Conservation (phyloP, 1,140 invertebrate genomes). For the Drosophila ohnishii region DNA sequence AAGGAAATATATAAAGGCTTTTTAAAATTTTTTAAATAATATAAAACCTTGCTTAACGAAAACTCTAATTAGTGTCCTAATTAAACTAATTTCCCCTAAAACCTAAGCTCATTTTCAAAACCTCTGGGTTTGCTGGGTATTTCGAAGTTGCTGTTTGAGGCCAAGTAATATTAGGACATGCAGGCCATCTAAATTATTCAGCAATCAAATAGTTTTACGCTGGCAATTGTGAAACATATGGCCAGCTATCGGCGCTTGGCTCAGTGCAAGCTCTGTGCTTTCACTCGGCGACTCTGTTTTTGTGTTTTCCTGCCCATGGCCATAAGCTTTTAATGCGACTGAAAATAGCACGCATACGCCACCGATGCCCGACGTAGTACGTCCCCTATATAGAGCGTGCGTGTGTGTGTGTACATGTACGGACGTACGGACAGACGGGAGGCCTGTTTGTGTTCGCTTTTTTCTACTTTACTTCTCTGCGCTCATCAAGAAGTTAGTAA, state of each 20-base stretch:
- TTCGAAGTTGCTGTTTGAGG: background rate
- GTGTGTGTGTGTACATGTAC: background rate
- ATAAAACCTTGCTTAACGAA: background rate
- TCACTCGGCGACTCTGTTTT: conserved; percentile 30
- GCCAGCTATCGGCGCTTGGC: conserved; percentile 36
- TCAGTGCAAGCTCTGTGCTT: conserved; percentile 46
- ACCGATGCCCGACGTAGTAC: conserved; percentile 58
- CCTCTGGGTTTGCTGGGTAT: too few relatives aligned
- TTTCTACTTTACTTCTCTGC: conserved; percentile 19
- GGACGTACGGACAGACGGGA: conserved; percentile 4
- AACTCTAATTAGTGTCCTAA: background rate
- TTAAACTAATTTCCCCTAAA: too few relatives aligned
- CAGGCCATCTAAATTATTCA: conserved; percentile 26
- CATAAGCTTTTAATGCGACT: conserved; percentile 73
- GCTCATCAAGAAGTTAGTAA: conserved; percentile 72
- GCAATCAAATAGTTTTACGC: conserved; percentile 12
- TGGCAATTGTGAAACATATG: conserved; percentile 40
- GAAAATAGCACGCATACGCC: conserved; percentile 81
- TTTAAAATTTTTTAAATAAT: background rate
- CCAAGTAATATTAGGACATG: conserved; percentile 11
- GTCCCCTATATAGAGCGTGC: conserved; percentile 23
- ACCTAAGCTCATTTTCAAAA: background rate
- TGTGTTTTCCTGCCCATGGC: conserved; percentile 51
- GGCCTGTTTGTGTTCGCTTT: conserved; percentile 22
- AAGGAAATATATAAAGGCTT: background rate